phyloP scores from a whole-genome alignment of 2,888 invertebrate species.

The Biston betularia region DNA sequence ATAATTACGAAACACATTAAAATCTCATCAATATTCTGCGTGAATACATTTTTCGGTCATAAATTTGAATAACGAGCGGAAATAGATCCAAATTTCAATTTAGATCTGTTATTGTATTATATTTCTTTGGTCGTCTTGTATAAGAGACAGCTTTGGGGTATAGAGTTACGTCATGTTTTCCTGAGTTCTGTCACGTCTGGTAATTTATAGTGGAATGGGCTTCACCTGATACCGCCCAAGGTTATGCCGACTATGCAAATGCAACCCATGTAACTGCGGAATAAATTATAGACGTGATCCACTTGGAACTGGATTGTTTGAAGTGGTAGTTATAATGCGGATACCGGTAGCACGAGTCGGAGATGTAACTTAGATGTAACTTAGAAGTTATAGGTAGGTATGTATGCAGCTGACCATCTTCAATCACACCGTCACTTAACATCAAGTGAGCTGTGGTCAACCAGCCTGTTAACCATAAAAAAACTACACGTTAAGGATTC shows the following conservation, averaged over 20 bases:
- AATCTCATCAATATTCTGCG: constrained; percentile 55
- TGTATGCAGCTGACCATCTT: no score
- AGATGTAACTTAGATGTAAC: constrained; percentile 57
- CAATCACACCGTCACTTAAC: no score
- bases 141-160: constrained; percentile 46
- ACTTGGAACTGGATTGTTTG: constrained; percentile 48
- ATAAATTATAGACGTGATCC: constrained; percentile 58
- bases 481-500: no score
- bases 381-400: constrained; percentile 34
- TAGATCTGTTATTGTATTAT: constrained; percentile 44
- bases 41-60: constrained; percentile 43
- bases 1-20: constrained; percentile 54
- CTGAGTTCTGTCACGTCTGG: constrained; percentile 46
- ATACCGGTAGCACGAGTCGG: constrained; percentile 52
- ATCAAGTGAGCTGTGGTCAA: no score
- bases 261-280: constrained; percentile 42
- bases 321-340: constrained; percentile 17
- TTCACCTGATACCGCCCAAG: constrained; percentile 52
- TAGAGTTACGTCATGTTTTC: constrained; percentile 49
- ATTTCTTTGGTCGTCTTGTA: constrained; percentile 35
- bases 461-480: no score
- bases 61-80: constrained; percentile 57
- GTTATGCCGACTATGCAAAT: constrained; percentile 60
- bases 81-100: constrained; percentile 48
- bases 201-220: constrained; percentile 43